Percentiles rank a stretch among this genome's conserved stretches.
These are phyloP conservation scores for Andricus quercusramuli DNA, from an alignment of 2,888 invertebrate genomes.

Conservation along the genomic window DNA sequence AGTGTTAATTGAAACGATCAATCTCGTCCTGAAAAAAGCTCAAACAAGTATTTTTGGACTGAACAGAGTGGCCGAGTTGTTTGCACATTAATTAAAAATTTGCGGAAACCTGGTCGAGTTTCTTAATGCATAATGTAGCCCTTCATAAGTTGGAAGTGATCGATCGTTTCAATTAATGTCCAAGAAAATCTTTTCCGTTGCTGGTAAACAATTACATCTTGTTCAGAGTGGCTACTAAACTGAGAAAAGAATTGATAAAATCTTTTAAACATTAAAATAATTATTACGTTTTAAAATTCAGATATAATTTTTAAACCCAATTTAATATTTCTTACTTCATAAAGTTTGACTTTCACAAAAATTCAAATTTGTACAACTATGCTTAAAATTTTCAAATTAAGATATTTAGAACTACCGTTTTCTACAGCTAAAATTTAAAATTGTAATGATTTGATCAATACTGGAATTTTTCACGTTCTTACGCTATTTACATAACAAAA, in stretches of 20 bases:
- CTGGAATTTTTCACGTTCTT: too few species aligned
- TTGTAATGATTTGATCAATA: too few species aligned
- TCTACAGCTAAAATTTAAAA: too few species aligned
- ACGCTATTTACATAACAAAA: too few species aligned
- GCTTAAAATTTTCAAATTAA: background rate
- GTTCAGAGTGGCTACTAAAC: background rate
- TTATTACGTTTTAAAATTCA: too few species aligned
- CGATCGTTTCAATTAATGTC: slow-evolving; percentile 27
- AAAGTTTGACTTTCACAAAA: too few species aligned
- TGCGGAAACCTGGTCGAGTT: slow-evolving; percentile 21
- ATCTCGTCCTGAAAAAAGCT: slow-evolving; percentile 36
- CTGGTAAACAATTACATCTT: background rate
- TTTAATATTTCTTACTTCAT: too few species aligned
- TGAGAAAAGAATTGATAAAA: background rate
- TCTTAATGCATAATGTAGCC: slow-evolving; percentile 20
- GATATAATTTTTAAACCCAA: too few species aligned
- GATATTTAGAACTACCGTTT: too few species aligned
- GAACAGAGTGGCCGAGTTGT: background rate
- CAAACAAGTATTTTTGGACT: slow-evolving; percentile 40
- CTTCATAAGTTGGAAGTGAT: slow-evolving; percentile 4
- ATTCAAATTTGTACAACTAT: background rate
- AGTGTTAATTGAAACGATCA: slow-evolving; percentile 35
- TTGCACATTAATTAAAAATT: slow-evolving; percentile 19
- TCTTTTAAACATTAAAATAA: too few species aligned
- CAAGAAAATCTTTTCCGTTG: slow-evolving; percentile 3